Base-by-base conservation (phyloP, 2,113 vertebrate genomes). In the Microcebus ravelobensis region DNA sequence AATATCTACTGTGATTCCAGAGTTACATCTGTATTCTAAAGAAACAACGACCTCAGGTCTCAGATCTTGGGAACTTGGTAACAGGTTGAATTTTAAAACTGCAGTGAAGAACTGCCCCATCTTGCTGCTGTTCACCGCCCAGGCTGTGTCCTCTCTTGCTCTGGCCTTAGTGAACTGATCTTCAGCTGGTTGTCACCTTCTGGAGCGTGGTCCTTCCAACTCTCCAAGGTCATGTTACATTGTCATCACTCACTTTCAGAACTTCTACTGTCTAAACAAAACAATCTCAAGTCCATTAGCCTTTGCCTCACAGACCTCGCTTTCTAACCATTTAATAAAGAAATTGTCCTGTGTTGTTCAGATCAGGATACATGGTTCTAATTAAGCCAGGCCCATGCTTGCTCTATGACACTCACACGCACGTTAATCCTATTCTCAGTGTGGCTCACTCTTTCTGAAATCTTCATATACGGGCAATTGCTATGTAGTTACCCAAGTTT, bases 1-100 rank as follows among this genome's bases (percentile, higher is more conserved):
- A 96, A 93, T 55, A 84, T 83, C 68, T 68, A 79, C 42, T 84
- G 55, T 90, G 86, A 77, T 70, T 95, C 74, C 55, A 93, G 65
- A 86, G 39, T 91, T 21, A 79, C 70, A 42, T 31, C 42, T 8
- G 2, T 13, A 61, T 61, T 73, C 96, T 55, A 52, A 79, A 92
- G 71, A n/a, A 52, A 21, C 13, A 27, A 52, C 5, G 20, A 23
- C 57, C 48, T 85, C 9, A 0, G 14, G 57, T 31, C 77, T 83
- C 74, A 91, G 73, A 52, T 25, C 89, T 27, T 13, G 86, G 83
- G 65, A 92, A 74, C 50, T 39, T 20, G 29, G 42, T 8, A 34
- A 89, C 0, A 10, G 45, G 68, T 13, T 76, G n/a, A n/a, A 13
- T 81, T 87, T 67, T 65, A 67, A 79, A 67, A 63, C 14, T 4